These are phyloP conservation scores for Lepus townsendii DNA, from an alignment of 2,797 vertebrate species.

Conservation along the genomic window DNA sequence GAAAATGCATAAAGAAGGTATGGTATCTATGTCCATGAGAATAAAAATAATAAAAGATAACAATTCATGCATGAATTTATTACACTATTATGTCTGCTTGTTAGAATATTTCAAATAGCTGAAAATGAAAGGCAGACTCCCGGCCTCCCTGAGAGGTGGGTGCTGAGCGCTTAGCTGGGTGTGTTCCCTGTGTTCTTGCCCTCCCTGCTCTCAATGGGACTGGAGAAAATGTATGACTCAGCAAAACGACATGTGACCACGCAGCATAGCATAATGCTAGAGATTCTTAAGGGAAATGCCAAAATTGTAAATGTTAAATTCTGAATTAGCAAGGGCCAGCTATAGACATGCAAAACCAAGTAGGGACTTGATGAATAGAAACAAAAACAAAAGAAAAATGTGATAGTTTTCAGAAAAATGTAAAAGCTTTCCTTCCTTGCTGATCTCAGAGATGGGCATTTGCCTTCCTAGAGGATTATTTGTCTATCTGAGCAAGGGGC, in stretches of 20 bases:
- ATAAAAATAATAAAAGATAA: too few species aligned
- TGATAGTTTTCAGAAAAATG: neutral
- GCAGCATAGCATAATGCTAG: neutral
- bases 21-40: neutral
- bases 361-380: conserved; percentile 17
- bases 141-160: neutral
- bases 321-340: neutral
- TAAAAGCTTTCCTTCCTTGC: neutral
- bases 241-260: neutral
- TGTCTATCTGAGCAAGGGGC: neutral
- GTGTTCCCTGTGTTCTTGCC: neutral
- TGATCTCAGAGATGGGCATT: neutral
- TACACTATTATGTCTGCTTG: conserved; percentile 13
- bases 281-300: neutral
- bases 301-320: conserved; percentile 37
- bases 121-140: neutral
- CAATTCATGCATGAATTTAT: neutral
- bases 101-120: conserved; percentile 51
- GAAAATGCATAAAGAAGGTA: neutral
- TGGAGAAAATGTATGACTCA: conserved; percentile 7
- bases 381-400: conserved; percentile 11
- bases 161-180: neutral
- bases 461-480: neutral
- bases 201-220: neutral
- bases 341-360: neutral